Evolutionary conservation across 1,140 invertebrate species (phyloP).

Genomic region (Adelges cooleyi): DNA sequence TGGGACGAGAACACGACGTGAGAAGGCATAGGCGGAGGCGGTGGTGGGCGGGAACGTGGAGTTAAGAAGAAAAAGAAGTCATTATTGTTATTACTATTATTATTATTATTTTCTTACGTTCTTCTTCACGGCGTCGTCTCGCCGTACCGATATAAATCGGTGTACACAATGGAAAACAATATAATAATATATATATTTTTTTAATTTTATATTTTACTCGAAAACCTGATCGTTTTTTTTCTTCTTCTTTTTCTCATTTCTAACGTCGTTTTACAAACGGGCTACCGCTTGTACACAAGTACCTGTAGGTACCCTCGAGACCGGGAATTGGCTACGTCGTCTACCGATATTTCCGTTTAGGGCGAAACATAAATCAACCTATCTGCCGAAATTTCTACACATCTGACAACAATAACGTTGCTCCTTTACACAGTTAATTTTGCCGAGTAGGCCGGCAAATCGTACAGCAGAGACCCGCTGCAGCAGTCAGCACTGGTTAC

Average conservation of each 20-base stretch:
- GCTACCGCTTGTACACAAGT: background rate
- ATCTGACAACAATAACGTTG: no score
- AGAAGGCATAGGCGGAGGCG: background rate
- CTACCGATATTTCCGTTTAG: conserved; percentile 25
- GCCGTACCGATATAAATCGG: background rate
- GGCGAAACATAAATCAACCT: conserved; percentile 18
- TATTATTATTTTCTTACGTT: background rate
- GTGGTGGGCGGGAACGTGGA: background rate
- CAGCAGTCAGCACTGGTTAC: no score
- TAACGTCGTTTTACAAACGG: background rate
- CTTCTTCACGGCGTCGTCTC: conserved; percentile 3
- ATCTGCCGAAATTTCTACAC: background rate
- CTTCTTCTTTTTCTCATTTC: background rate
- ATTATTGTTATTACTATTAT: background rate
- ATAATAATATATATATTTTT: no score
- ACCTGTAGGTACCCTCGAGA: background rate
- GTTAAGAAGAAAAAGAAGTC: background rate
- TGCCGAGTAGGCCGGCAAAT: no score
- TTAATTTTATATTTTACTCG: background rate
- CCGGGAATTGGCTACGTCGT: background rate
- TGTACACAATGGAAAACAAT: conserved; percentile 15
- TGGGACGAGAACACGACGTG: background rate
- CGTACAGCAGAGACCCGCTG: no score
- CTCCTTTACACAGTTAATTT: no score
- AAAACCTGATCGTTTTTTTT: conserved; percentile 4